These are phyloP conservation scores for Oryzias dopingdopingensis DNA, from an alignment of 2,797 vertebrate genomes.

Conservation along the genomic window DNA sequence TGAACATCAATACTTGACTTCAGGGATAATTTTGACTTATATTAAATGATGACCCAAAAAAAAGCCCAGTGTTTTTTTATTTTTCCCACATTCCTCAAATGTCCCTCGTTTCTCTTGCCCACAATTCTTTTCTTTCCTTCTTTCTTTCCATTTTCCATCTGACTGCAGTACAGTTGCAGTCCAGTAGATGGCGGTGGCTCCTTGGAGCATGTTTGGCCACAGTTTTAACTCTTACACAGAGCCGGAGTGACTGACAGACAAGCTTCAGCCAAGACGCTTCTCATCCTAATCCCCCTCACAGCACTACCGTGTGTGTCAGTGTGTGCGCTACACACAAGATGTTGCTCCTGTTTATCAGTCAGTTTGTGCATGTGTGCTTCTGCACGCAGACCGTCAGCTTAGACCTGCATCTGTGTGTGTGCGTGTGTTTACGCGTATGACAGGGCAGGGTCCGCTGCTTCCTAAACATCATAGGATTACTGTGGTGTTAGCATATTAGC, in stretches of 20 bases:
- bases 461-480: conserved; percentile 64
- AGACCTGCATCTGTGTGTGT: conserved; percentile 4
- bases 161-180: conserved; percentile 52
- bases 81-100: background rate
- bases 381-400: conserved; percentile 11
- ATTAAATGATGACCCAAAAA: background rate
- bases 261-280: conserved; percentile 39
- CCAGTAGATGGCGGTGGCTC: conserved; percentile 78
- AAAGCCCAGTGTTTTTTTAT: background rate
- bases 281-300: conserved; percentile 49
- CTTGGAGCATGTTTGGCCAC: conserved; percentile 59
- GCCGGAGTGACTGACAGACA: conserved; percentile 49
- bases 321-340: conserved; percentile 7
- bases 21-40: no score
- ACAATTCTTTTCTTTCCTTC: no score
- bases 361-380: conserved; percentile 20
- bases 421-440: conserved; percentile 2
- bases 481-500: conserved; percentile 70
- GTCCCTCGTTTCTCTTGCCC: background rate
- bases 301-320: conserved; percentile 17
- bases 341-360: conserved; percentile 15
- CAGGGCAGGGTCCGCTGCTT: conserved; percentile 31
- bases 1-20: no score
- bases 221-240: conserved; percentile 44
- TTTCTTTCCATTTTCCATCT: background rate